Evolutionary conservation across 2,113 vertebrate species (phyloP), one percentile per base, ranked within the genome.

Genomic region (Elanus axillaris): DNA sequence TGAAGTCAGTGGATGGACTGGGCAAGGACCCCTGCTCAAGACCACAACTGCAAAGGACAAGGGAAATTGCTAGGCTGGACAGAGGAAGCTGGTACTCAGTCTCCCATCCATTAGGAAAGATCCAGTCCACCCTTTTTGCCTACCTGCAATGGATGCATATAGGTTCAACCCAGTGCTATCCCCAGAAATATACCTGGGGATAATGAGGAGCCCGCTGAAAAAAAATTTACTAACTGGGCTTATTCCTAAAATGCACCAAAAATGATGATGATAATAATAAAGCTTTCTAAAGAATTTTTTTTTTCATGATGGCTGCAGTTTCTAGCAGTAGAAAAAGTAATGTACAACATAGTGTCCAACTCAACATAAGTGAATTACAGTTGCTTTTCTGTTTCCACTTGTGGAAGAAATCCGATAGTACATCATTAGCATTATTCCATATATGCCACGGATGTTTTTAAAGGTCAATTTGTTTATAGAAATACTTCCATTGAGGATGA

Each of bases 391-490:
- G 59, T 78, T 68, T 64, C 68, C 86, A 72, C 82, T 95, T 90
- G 40, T 75, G 93, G 94, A 96, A 94, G 88, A 97, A 88, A 88
- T 94, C 81, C 67, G 78, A 25, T 34, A 63, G 43, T 40, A 73
- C 86, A 55, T 82, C 66, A 83, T 95, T 88, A 91, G 62, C 84
- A 89, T 94, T 87, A 95, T 90, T 97, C 95, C 76, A 69, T 90
- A 63, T 96, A 86, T 59, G 43, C 72, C 63, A 73, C n/a, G 40
- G 58, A 50, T 86, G 56, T 91, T 94, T 68, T 91, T 73, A 62
- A 92, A 94, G 89, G 93, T 97, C 93, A 97, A 90, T 87, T 90
- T 97, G 78, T 95, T 94, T 92, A 93, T 76, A 85, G 87, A 88
- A 81, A 97, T 93, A 84, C 34, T 91, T 89, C 52, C 68, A 48